Base-by-base conservation (phyloP, 2,113 vertebrate genomes). In the Morone chrysops region DNA sequence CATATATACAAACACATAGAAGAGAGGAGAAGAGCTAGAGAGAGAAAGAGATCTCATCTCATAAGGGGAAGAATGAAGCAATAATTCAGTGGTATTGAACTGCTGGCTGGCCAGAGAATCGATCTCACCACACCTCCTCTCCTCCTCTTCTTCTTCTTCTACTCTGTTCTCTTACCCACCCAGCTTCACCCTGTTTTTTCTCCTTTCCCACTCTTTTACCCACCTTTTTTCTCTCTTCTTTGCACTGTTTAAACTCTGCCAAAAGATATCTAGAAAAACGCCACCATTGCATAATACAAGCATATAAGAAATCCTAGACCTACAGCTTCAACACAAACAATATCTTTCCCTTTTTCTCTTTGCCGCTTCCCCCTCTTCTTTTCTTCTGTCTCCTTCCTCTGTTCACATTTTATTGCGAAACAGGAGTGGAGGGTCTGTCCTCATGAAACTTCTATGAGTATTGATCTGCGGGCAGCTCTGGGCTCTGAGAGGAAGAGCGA, bases 11-110 rank as follows among this genome's bases (percentile, higher is more conserved):
- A 61, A 43, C 60, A 53, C 36, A 60, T 41, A 54, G 74, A 78
- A 65, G 96, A 95, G 65, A 75, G 78, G 75, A 67, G 76, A 53
- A 22, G 45, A 84, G 80, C 57, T 40, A 4, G 36, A 53, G 78
- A 91, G 87, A 91, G 88, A 93, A 90, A 89, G 77, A 91, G 88
- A 92, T 98, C 96, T 97, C 98, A 96, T 98, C 97, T 97, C 97
- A 97, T 97, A 97, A 98, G 96, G 96, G 90, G 96, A 97, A 97
- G 97, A 98, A 98, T 97, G 97, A 98, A 98, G 97, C 97, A 97
- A 97, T 98, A 98, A 98, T 98, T 98, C 97, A 97, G 96, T 96
- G 92, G 92, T 98, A 98, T 99, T 94, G 97, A 98, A 94, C 96
- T 95, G 91, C 91, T 92, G 93, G 95, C 96, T 95, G 95, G 96